phyloP scores from a whole-genome alignment of 2,797 vertebrate genomes.

The Onychomys arenicola region DNA sequence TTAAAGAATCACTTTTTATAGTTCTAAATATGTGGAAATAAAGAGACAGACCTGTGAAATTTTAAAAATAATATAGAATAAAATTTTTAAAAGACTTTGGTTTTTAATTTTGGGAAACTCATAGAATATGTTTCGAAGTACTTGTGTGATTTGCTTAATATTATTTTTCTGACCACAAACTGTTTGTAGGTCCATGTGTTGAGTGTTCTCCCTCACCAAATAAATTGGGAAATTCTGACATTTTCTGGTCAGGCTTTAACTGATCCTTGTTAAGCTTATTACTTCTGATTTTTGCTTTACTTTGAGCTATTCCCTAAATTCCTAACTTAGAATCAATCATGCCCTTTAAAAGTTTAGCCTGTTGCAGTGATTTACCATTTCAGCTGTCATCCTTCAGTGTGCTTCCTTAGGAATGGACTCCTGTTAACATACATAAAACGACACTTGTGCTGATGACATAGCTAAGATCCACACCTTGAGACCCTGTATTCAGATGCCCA shows the following conservation, averaged over 20 bases:
- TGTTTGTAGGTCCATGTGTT: background rate
- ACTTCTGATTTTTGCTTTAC: conserved; percentile 44
- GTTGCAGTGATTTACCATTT: background rate
- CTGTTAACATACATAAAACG: background rate
- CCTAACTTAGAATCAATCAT: conserved; percentile 47
- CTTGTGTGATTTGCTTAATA: background rate
- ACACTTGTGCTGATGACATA: background rate
- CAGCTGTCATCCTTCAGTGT: background rate
- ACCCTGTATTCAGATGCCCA: background rate
- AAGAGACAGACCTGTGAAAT: background rate
- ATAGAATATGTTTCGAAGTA: background rate
- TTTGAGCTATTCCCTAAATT: conserved; percentile 16
- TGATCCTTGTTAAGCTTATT: conserved; percentile 24
- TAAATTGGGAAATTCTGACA: background rate
- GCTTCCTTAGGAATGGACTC: background rate
- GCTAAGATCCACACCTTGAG: too few species aligned
- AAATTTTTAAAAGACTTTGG: background rate
- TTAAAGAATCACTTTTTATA: background rate
- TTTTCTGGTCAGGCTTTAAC: conserved; percentile 41
- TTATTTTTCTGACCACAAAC: background rate
- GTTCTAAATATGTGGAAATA: background rate
- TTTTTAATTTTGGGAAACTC: background rate
- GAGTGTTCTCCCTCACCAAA: background rate
- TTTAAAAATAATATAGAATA: background rate
- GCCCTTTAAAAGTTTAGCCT: conserved; percentile 23